Conservation (phyloP, 2,797 vertebrate species). For the Cuniculus paca region DNA sequence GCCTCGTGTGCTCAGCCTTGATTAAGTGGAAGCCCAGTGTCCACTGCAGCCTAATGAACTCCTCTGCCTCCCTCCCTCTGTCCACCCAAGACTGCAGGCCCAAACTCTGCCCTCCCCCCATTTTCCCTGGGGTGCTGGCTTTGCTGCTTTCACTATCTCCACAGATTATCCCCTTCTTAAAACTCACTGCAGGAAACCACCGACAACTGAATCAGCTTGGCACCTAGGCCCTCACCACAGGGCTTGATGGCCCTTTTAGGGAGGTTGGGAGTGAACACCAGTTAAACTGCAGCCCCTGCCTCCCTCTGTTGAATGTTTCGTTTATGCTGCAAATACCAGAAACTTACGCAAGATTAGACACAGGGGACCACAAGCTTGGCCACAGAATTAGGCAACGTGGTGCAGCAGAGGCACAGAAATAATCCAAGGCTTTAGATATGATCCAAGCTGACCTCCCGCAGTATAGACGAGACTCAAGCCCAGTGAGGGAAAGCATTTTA, state of each 20-base stretch:
- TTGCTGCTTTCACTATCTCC: constrained; percentile 13
- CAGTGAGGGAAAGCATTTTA: neutral
- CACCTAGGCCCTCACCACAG: constrained; percentile 77
- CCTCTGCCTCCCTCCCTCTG: constrained; percentile 77
- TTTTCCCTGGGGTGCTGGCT: constrained; percentile 79
- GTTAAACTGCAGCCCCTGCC: neutral
- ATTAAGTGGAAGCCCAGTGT: constrained; percentile 83
- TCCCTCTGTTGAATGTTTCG: neutral
- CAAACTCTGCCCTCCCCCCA: constrained; percentile 8
- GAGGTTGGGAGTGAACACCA: neutral
- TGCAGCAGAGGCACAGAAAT: neutral
- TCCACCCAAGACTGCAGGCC: constrained; percentile 70
- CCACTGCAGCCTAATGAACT: constrained; percentile 86
- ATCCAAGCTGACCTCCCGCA: neutral
- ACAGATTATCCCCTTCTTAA: constrained; percentile 82
- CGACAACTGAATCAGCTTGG: constrained; percentile 75
- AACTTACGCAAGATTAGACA: neutral
- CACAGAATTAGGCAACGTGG: neutral
- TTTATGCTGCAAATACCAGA: neutral
- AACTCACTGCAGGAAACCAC: constrained; percentile 76
- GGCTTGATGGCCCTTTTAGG: constrained; percentile 29
- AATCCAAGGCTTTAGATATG: neutral
- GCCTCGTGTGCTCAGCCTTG: constrained; percentile 68
- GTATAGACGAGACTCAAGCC: neutral
- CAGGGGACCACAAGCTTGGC: neutral